Evolutionary conservation across 1,140 invertebrate genomes (phyloP).

Genomic region (Tyrophagus putrescentiae): DNA sequence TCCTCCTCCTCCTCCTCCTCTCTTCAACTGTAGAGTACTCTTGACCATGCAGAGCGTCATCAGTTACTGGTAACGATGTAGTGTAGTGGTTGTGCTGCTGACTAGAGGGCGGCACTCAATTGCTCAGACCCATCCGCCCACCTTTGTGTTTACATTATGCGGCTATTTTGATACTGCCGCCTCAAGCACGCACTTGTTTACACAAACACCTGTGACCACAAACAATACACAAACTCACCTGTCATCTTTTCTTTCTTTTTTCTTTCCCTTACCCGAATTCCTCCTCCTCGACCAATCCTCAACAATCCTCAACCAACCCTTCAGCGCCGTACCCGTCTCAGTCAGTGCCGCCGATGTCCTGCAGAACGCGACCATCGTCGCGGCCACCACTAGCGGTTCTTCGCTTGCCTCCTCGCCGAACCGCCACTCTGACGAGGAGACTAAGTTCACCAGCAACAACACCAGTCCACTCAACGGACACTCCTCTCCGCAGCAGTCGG

Average conservation of each 20-base stretch:
- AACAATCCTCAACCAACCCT: neutral
- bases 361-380: constrained; percentile 14
- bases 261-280: neutral
- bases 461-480: constrained; percentile 14
- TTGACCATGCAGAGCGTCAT: constrained; percentile 12
- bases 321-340: constrained; percentile 12
- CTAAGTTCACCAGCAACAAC: neutral
- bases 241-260: neutral
- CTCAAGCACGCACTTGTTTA: no score
- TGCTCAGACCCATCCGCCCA: no score
- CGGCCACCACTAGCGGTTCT: constrained; percentile 12
- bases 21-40: neutral
- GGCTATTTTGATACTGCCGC: no score
- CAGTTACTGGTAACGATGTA: constrained; percentile 10
- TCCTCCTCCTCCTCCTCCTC: no score
- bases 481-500: neutral
- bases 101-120: no score
- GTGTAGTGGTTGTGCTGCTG: no score
- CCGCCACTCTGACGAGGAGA: constrained; percentile 13
- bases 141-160: neutral
- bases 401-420: neutral
- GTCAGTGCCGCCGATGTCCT: constrained; percentile 15
- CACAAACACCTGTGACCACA: no score
- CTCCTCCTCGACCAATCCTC: neutral
- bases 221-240: no score